Evolutionary conservation across 64 coral and sea anemone genomes (phyloP), one percentile per base, ranked within the genome.

Genomic region (Astreopora myriophthalma): DNA sequence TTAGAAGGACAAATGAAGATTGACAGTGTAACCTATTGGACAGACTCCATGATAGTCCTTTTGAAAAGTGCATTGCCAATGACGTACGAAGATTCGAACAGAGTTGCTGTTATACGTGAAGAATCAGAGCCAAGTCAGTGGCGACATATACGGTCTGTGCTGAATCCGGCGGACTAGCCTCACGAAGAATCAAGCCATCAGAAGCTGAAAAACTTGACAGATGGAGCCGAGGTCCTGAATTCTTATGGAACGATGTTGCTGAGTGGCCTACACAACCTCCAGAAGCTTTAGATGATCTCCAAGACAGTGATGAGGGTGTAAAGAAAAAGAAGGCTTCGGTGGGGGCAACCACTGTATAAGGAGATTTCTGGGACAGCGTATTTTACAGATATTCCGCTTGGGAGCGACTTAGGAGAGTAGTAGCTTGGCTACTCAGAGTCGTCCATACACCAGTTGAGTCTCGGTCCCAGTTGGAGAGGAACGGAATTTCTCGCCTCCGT

Each of bases 151-250:
- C 70, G 70, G 28, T 82, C 86, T 6, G 86, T 89, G 42, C n/a
- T 30, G 8, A 94, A 89, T 31, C 66, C 92, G 22, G 77, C 92
- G 74, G 92, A 94, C 23, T 75, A 94, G 92, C 92, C 25, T 94
- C 79, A n/a, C 71, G 86, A 67, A 86, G 69, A 27, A 85, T 94
- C 33, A 94, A 60, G 22, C 67, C 86, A 30, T 75, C 37, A 0
- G 86, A 89, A 67, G 55, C 49, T 2, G 39, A 40, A n/a, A 89
- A 89, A 58, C 68, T 94, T 13, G 57, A 88, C 22, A 74, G 24
- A 33, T 89, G 86, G 77, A 71, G 2, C 33, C 29, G 30, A 55
- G 79, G 86, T n/a, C 86, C 85, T 10, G 92, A 89, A 16, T 94
- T 94, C 71, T 70, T 89, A 31, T 94, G 86, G 92, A 89, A 34